Base-by-base conservation (phyloP, 2,797 vertebrate genomes). In the Thunnus albacares region DNA sequence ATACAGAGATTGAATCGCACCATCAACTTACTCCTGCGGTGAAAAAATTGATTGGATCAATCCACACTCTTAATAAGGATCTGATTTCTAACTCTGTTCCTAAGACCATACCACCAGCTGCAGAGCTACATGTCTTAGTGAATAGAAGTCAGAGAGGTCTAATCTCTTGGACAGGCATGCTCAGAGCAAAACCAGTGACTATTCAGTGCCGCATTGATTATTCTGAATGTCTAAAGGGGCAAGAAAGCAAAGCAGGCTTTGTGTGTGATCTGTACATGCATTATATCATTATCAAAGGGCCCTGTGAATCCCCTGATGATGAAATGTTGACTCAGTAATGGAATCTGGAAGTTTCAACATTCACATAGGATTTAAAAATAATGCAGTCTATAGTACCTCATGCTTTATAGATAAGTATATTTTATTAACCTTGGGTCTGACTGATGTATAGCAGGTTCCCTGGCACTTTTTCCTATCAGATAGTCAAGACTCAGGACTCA, bases 11-110 rank as follows among this genome's bases (percentile, higher is more conserved):
- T 58, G 24, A 86, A 89, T 91, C 63, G 74, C 89, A 75, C 80
- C 77, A 86, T 84, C 78, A 80, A 67, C 90, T 82, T 77, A 70
- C 78, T 83, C 90, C 89, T 90, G 90, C 15, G 24, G 89, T 77
- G 89, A 82, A 83, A 76, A 77, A 84, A 92, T 92, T 84, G 87
- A 93, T 88, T 89, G 83, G 89, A 90, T 95, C 91, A 91, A 92
- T 92, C 86, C 85, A 60, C 75, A 59, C 80, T 75, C 80, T 80
- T 90, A 90, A 90, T 89, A 90, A 88, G 90, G 75, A 82, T 78
- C 82, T 85, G 79, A 92, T 92, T 89, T 93, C 86, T 91, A 79
- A 74, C 73, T 88, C 55, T 56, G 55, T 72, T 87, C 63, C 59
- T 74, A 79, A 86, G 84, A 81, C 71, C 53, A 63, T 58, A 80